Evolutionary conservation across 2,888 invertebrate genomes (phyloP).

Genomic region (Syrista parreyssii): DNA sequence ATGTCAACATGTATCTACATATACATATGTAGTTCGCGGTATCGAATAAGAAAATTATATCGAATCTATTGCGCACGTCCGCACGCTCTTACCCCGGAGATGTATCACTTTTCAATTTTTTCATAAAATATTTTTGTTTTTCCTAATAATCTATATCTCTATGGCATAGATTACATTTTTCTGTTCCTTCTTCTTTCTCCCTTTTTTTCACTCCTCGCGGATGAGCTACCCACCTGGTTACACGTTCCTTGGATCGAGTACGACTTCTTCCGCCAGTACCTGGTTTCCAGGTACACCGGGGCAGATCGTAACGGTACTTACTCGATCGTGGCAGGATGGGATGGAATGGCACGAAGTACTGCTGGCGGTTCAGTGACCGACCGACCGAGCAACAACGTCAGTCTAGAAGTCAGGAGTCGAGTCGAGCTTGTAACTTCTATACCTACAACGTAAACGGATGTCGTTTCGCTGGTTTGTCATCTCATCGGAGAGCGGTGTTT

Average conservation of each 20-base stretch:
- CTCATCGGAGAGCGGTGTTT: background rate
- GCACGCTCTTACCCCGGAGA: background rate
- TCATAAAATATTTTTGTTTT: background rate
- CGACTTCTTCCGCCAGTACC: slow-evolving; percentile 7
- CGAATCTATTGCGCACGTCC: background rate
- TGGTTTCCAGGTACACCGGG: slow-evolving; percentile 52
- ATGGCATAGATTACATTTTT: background rate
- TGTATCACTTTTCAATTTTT: background rate
- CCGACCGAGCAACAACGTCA: slow-evolving; percentile 45
- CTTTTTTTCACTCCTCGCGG: slow-evolving; percentile 1
- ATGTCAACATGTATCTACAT: background rate
- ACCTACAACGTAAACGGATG: background rate
- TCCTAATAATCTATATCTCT: background rate
- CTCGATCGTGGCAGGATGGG: slow-evolving; percentile 45
- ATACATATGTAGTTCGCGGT: background rate
- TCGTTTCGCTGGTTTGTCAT: background rate
- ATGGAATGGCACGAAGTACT: slow-evolving; percentile 49
- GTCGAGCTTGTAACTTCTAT: background rate
- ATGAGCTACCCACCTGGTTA: slow-evolving; percentile 19
- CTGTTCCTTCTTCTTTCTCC: background rate
- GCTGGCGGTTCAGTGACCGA: slow-evolving; percentile 59
- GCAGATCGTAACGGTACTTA: slow-evolving; percentile 55
- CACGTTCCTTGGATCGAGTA: background rate
- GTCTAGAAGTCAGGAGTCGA: background rate
- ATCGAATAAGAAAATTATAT: background rate